Evolutionary conservation across 2,113 vertebrate species (phyloP), one percentile per base, ranked within the genome.

Genomic region (Origma solitaria): DNA sequence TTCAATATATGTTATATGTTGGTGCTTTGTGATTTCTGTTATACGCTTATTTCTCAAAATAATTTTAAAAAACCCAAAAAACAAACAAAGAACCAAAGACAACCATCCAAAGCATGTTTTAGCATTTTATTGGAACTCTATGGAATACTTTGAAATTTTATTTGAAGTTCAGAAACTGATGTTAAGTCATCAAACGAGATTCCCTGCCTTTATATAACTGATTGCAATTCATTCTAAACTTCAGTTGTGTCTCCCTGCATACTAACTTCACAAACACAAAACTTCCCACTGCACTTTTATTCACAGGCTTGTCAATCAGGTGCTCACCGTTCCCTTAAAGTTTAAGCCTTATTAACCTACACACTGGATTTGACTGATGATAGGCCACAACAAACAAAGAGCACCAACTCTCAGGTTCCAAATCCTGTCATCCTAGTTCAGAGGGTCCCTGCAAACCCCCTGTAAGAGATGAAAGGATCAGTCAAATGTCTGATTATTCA

Each of bases 281-380:
- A 97, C 97, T 97, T 98, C 97, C 97, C 97, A 97, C 97, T 96
- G 97, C 97, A 98, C 95, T 98, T 97, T 97, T 94, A 98, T 98
- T 98, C 98, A 97, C 97, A 95, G 89, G 84, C 97, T 97, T 98
- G 98, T 98, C 98, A 98, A 98, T 98, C 98, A 98, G 97, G 96
- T 97, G 97, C 96, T 97, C 97, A 98, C 97, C 95, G 58, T 98
- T 97, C 97, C 98, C 98, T 98, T 98, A 97, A 98, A 98, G 97
- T 98, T 98, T 98, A 98, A 98, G 98, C 98, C 98, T 98, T 98
- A 98, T 98, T 98, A 98, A 98, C 98, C 98, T 98, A 98, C 97
- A 97, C 97, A 97, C 97, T 98, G 98, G 98, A 97, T 98, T 97
- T 97, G 98, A 96, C 98, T 98, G 98, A 97, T 97, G 98, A 98